Percentiles rank a stretch among this genome's conserved stretches.
Evolutionary conservation across 2,888 invertebrate genomes (phyloP).

Genomic region (Spodoptera picta): DNA sequence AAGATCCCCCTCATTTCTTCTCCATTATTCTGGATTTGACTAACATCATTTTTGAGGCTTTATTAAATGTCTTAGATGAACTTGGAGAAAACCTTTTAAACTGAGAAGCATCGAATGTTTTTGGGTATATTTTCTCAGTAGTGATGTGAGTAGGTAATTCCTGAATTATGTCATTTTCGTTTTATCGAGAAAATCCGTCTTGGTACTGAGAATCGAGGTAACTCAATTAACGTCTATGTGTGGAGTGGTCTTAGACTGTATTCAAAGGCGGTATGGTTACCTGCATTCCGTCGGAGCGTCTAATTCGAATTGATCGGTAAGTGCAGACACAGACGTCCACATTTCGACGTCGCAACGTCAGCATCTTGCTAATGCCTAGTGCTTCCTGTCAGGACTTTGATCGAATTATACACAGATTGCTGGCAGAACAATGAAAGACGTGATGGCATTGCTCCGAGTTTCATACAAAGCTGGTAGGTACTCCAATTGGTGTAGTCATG

Average conservation of each 20-base stretch:
- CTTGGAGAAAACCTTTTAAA: conserved; percentile 46
- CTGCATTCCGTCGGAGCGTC: conserved; percentile 49
- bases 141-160: too few relatives aligned
- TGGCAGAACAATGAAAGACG: neutral
- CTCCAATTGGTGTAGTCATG: too few relatives aligned
- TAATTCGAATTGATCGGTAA: conserved; percentile 59
- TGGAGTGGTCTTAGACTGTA: conserved; percentile 22
- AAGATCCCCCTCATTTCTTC: conserved; percentile 63
- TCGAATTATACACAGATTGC: conserved; percentile 41
- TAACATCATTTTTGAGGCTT: conserved; percentile 58
- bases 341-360: conserved; percentile 39
- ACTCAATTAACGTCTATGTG: conserved; percentile 15
- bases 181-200: conserved; percentile 1
- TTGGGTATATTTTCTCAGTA: conserved; percentile 1
- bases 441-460: neutral
- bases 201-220: conserved; percentile 5
- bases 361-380: conserved; percentile 51
- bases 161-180: neutral
- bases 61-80: conserved; percentile 58
- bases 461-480: too few relatives aligned
- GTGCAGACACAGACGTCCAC: conserved; percentile 53
- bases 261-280: conserved; percentile 56
- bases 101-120: conserved; percentile 27
- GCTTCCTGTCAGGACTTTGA: conserved; percentile 43
- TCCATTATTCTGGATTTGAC: conserved; percentile 62